Conservation (phyloP, 2,888 invertebrate genomes). For the Acanthosepion pharaonis region DNA sequence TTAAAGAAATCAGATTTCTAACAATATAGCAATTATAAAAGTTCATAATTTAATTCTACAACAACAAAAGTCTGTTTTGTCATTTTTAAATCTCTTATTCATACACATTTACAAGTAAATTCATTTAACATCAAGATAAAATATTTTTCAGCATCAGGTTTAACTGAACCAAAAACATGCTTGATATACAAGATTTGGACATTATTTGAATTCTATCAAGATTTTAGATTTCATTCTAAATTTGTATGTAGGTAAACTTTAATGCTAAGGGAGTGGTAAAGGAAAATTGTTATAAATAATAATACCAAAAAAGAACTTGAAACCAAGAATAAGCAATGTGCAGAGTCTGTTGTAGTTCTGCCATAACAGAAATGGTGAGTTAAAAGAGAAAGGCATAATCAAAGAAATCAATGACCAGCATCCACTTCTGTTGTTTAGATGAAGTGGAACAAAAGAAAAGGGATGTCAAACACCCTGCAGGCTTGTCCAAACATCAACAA, state of each 20-base stretch:
- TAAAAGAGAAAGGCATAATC: neutral
- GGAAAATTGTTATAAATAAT: neutral
- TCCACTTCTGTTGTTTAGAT: neutral
- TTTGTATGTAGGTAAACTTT: too few species aligned
- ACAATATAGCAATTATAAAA: too few species aligned
- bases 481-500: neutral
- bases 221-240: neutral
- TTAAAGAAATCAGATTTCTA: too few species aligned
- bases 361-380: neutral
- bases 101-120: too few species aligned
- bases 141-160: neutral
- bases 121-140: too few species aligned
- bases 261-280: too few species aligned
- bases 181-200: neutral
- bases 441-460: neutral
- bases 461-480: neutral
- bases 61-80: too few species aligned
- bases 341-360: neutral
- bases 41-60: too few species aligned
- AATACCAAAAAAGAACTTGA: too few species aligned
- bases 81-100: too few species aligned
- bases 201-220: neutral
- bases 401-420: constrained; percentile 6
- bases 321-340: neutral
- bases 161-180: neutral